A percentile compares a stretch with the other conserved stretches of the same genome.
Conservation (phyloP, 2,797 vertebrate species). For the Manis crassicaudata region DNA sequence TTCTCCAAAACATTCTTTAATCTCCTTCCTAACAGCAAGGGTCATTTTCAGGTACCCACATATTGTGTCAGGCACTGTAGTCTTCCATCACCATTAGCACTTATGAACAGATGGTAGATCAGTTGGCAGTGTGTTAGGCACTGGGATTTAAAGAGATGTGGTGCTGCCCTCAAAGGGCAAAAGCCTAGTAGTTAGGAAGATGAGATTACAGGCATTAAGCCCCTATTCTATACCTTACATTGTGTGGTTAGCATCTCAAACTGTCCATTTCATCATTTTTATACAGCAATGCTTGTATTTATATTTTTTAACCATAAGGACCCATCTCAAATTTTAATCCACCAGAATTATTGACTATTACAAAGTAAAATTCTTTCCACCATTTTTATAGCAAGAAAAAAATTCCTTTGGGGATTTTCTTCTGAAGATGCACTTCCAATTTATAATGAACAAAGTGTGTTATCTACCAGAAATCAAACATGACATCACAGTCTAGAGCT, state of each 20-base stretch:
- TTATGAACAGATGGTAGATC: background rate
- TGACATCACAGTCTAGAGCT: background rate
- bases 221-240: background rate
- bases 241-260: slow-evolving; percentile 7
- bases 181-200: background rate
- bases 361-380: slow-evolving; percentile 50
- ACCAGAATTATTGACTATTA: slow-evolving; percentile 16
- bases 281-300: background rate
- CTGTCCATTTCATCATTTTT: slow-evolving; percentile 30
- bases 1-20: slow-evolving; percentile 24
- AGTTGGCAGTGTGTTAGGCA: background rate
- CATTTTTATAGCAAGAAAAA: slow-evolving; percentile 45
- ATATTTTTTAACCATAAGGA: slow-evolving; percentile 48
- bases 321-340: slow-evolving; percentile 26
- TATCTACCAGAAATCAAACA: slow-evolving; percentile 37
- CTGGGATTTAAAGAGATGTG: slow-evolving; percentile 1
- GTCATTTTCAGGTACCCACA: slow-evolving; percentile 21
- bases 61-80: background rate
- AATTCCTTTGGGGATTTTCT: slow-evolving; percentile 29
- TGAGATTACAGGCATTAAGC: slow-evolving; percentile 26
- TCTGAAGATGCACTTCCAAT: slow-evolving; percentile 27
- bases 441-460: slow-evolving; percentile 40
- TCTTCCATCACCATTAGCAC: slow-evolving; percentile 36
- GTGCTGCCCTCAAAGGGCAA: background rate
- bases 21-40: background rate